Base-by-base conservation (phyloP, 1,140 invertebrate genomes). In the Lethocerus indicus region DNA sequence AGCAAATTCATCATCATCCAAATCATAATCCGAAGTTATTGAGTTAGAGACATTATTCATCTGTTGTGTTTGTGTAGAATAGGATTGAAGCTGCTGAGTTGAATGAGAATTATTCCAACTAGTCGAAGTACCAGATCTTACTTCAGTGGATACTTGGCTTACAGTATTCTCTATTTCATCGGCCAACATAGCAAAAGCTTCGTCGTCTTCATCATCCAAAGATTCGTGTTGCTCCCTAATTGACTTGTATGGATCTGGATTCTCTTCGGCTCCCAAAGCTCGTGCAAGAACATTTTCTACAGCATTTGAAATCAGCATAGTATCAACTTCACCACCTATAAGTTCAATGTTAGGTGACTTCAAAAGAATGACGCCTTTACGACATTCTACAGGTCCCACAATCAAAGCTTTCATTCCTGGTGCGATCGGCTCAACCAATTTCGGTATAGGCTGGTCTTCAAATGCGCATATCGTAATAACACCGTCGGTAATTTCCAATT, bases 401-500 rank as follows among this genome's bases (percentile, higher is more conserved):
- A 76, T 60, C 16, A 40, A 39, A 47, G 81, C 67, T 67, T 85
- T 84, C 26, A 67, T 67, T 9, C 81, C 81, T 32, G 79, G 79
- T 29, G 67, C 63, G 39, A 79, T 63, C 47, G 73, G 69, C 54
- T 73, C 65, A 57, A 69, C 73, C 9, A 87, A 62, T 51, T 67
- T 65, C 43, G 65, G 60, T 55, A 87, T 76, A 0, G 72, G 68
- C 56, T 67, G 72, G 58, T 83, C 79, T 63, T 89, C 86, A 61
- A 88, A 78, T 1, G 72, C 86, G 47, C 67, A 65, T 24, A 88
- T 57, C 54, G 75, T 66, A 58, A 79, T 76, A 2, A 71, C 65
- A 13, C 85, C 86, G 72, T 89, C 85, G 20, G 83, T 87, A 47
- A 88, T 63, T 42, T 70, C 72, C 29, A 88, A 60, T 61, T 81